Percentiles rank a stretch among this genome's conserved stretches.
Evolutionary conservation across 1,140 invertebrate species (phyloP).

Genomic region (Scaptomyza hsui): DNA sequence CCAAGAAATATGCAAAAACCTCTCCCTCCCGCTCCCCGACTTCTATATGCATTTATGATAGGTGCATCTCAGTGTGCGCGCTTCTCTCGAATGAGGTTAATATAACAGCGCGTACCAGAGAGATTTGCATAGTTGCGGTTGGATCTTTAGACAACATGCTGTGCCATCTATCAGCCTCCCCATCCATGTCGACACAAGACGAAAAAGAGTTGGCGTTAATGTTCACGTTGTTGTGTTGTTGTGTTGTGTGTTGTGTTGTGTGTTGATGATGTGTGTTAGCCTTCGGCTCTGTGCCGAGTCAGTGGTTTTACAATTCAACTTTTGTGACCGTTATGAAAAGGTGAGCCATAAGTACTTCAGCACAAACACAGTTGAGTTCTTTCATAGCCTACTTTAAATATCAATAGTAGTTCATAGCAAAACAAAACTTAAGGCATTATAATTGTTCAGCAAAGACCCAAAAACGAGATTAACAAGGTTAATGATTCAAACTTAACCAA

Average conservation of each 20-base stretch:
- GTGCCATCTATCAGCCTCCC: neutral
- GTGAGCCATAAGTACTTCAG: slow-evolving; percentile 33
- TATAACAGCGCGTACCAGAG: slow-evolving; percentile 44
- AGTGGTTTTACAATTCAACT: slow-evolving; percentile 43
- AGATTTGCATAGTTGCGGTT: slow-evolving; percentile 49
- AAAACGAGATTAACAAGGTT: slow-evolving; percentile 38
- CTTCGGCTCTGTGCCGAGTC: slow-evolving; percentile 49
- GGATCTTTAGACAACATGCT: slow-evolving; percentile 20
- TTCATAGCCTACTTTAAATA: slow-evolving; percentile 26
- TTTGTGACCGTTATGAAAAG: slow-evolving; percentile 38
- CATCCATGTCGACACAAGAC: slow-evolving; percentile 12
- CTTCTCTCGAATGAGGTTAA: slow-evolving; percentile 48
- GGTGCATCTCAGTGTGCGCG: slow-evolving; percentile 14
- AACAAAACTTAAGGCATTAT: slow-evolving; percentile 10
- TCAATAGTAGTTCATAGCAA: slow-evolving; percentile 22
- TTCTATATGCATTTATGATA: slow-evolving; percentile 6
- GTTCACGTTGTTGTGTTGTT: slow-evolving; percentile 16
- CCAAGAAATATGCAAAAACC: slow-evolving; percentile 17
- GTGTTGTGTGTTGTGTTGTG: slow-evolving; percentile 3
- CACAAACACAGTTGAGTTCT: slow-evolving; percentile 35
- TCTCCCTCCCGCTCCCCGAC: neutral
- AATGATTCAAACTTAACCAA: slow-evolving; percentile 32
- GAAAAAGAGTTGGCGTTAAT: slow-evolving; percentile 19
- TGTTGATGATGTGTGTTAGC: slow-evolving; percentile 30
- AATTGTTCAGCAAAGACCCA: slow-evolving; percentile 28